phyloP scores from a whole-genome alignment of 2,113 vertebrate genomes.

The Psophia crepitans region DNA sequence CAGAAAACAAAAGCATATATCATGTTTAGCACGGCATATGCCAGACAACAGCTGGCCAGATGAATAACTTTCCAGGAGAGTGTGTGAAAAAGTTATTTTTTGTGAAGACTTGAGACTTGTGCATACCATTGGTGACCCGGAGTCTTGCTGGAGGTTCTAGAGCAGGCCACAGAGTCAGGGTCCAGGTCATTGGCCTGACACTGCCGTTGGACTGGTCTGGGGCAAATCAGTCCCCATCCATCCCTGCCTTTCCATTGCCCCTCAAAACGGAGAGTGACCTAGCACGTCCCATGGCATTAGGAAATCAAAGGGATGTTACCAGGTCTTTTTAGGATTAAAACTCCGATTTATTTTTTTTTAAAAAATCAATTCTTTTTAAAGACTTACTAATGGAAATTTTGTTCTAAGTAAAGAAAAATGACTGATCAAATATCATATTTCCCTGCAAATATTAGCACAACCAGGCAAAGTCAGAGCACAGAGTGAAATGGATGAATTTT shows the following conservation, averaged over 20 bases:
- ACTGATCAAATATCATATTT: neutral
- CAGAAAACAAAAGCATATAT: neutral
- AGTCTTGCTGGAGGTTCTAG: neutral
- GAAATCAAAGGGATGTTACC: fast-evolving
- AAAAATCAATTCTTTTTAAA: neutral
- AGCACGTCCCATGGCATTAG: fast-evolving
- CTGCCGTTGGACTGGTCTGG: neutral
- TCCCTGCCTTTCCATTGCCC: neutral
- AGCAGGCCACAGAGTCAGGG: neutral
- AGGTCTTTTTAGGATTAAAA: neutral
- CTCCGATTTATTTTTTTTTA: neutral
- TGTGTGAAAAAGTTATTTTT: neutral
- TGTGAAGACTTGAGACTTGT: neutral
- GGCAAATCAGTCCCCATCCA: neutral
- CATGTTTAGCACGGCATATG: neutral
- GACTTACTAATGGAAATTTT: neutral
- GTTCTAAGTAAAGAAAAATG: neutral
- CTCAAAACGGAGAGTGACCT: neutral
- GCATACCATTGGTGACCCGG: neutral
- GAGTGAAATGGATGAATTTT: neutral
- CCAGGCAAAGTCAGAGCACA: neutral
- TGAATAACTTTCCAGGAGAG: neutral
- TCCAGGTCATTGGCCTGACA: neutral
- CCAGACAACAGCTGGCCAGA: neutral
- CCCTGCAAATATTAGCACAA: neutral